Base-by-base conservation (phyloP, 2,888 invertebrate genomes). In the Theretra japonica region DNA sequence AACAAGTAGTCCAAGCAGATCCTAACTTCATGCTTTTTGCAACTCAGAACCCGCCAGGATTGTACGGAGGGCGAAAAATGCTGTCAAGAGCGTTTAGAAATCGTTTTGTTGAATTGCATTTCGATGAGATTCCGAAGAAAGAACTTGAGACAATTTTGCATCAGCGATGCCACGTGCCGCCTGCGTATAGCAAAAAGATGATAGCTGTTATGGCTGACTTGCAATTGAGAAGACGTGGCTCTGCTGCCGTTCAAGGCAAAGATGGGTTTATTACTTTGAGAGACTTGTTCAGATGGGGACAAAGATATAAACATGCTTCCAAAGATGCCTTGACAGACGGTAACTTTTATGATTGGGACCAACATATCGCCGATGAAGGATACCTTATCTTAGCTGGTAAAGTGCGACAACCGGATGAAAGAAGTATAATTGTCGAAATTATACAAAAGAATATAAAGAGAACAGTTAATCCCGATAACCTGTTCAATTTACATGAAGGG, bases 31-130 rank as follows among this genome's bases (percentile, higher is more conserved):
- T 99, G 97, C 94, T 99, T 0, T 99, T 99, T 89, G 99, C 99
- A 0, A 99, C 99, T 0, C 99, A 99, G 92, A 99, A 99, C 94
- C 99, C 99, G 2, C 99, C 99, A 0, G 98, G 98, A 0, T 90
- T 97, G 0, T 99, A 99, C 84, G 99, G 99, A 1, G 99, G 99
- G 0, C 95, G 99, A 68, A 99, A 99, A 95, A 97, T 98, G 90
- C 90, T 99, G 6, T 99, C 99, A 0, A 95, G 99, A 77, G 99
- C 99, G 0, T 99, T 99, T 84, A 96, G 99, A 81, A 99, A 99
- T 88, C 96, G 99, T 78, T 99, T 99, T 88, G 97, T 99, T 8
- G 99, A 99, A 88, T 93, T 99, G 4, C 99, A 99, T 89, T 99
- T 99, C 87, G 97, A 98, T 83, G 98, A 99, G 87, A 98, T 99